A percentile compares a stretch with the other conserved stretches of the same genome.
These are phyloP conservation scores for Piprites chloris DNA, from an alignment of 2,113 vertebrate species.

Conservation along the genomic window DNA sequence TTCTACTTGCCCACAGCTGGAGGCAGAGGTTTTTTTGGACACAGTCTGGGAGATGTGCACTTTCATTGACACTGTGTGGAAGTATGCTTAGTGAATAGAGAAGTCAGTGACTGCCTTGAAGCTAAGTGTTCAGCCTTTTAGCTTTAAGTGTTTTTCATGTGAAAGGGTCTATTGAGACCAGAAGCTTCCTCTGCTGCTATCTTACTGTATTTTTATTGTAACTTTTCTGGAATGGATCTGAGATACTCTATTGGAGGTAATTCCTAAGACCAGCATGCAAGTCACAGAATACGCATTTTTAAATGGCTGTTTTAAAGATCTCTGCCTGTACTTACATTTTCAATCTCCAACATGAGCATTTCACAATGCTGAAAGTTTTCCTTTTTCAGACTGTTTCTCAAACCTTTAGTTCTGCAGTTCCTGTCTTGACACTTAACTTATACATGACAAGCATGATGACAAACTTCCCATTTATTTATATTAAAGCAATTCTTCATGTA, in stretches of 20 bases:
- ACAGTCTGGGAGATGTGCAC: background rate
- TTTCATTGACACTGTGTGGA: background rate
- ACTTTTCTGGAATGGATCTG: background rate
- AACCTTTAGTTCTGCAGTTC: background rate
- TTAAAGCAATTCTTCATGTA: background rate
- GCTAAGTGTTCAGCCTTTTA: background rate
- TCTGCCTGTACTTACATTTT: background rate
- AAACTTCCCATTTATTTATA: background rate
- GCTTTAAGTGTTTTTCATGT: background rate
- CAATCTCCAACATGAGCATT: background rate
- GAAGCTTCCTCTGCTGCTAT: background rate
- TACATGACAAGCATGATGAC: rapidly evolving
- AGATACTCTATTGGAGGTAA: background rate
- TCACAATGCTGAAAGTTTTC: background rate
- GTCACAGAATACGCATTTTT: background rate
- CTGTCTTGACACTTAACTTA: background rate
- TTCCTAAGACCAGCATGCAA: background rate
- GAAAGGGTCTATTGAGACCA: background rate
- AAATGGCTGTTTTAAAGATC: background rate
- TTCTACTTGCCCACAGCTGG: background rate
- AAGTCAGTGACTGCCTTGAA: background rate
- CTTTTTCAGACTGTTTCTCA: background rate
- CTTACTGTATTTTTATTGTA: background rate
- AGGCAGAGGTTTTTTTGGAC: background rate
- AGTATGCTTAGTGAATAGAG: background rate